Conservation (phyloP, 2,888 invertebrate genomes). For the Himalopsyche anomala region DNA sequence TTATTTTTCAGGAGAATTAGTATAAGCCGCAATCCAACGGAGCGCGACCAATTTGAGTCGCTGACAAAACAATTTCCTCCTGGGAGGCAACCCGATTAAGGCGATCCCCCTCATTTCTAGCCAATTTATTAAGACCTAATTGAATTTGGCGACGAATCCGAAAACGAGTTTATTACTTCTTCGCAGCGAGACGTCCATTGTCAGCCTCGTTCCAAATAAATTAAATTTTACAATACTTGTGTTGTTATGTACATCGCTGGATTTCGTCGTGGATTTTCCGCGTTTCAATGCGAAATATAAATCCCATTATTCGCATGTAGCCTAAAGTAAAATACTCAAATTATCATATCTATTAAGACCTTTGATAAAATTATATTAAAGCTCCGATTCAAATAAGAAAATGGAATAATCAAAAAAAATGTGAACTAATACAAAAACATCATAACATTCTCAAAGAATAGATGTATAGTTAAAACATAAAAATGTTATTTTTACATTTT, state of each 20-base stretch:
- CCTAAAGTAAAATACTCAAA: no score
- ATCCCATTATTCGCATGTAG: not conserved
- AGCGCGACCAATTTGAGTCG: conserved; percentile 31
- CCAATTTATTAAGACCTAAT: conserved; percentile 65
- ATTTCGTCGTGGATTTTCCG: not conserved
- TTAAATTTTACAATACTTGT: conserved; percentile 55
- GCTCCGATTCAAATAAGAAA: no score
- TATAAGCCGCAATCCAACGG: conserved; percentile 34
- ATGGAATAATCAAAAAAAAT: no score
- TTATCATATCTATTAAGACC: no score
- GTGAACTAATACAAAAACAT: no score
- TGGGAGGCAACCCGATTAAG: conserved; percentile 39
- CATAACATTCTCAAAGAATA: no score
- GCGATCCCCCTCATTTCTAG: conserved; percentile 54
- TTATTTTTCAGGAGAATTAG: conserved; percentile 27
- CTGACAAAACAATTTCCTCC: conserved; percentile 34
- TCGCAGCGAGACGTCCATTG: conserved; percentile 45
- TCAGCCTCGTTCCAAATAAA: conserved; percentile 47
- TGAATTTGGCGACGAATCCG: conserved; percentile 62
- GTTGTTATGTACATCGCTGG: conserved; percentile 7
- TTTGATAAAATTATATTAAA: no score
- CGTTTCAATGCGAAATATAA: not conserved
- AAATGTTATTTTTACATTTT: no score
- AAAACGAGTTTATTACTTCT: conserved; percentile 63
- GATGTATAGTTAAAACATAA: no score